Evolutionary conservation across 2,888 invertebrate genomes (phyloP).

Genomic region (Spisula solida): DNA sequence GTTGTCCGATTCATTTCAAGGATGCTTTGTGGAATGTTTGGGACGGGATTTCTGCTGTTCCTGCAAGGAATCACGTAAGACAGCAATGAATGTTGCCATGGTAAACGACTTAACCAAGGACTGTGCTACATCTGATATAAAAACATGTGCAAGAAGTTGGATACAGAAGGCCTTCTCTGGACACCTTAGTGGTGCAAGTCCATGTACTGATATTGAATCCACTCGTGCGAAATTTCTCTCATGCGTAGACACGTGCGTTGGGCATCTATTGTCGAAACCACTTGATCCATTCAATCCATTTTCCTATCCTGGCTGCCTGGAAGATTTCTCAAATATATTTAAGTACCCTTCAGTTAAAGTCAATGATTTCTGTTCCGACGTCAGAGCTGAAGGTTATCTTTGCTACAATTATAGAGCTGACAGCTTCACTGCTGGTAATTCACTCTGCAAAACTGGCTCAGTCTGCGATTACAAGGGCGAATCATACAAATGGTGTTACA

Average conservation of each 20-base stretch:
- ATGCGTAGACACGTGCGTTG: background rate
- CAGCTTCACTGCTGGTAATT: slow-evolving; percentile 25
- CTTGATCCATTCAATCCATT: background rate
- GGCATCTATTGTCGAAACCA: slow-evolving; percentile 12
- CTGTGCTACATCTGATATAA: background rate
- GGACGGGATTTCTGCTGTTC: slow-evolving; percentile 25
- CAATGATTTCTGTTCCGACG: background rate
- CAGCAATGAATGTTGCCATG: background rate
- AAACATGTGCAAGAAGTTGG: background rate
- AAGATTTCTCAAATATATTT: background rate
- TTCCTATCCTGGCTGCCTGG: background rate
- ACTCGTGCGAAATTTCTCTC: background rate
- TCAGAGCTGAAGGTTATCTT: background rate
- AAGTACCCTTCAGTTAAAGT: background rate
- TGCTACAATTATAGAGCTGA: background rate
- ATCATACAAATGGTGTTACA: slow-evolving; percentile 23
- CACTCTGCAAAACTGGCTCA: background rate
- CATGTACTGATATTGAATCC: background rate
- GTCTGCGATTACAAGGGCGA: background rate
- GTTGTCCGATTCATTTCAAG: slow-evolving; percentile 8
- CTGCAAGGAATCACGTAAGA: slow-evolving; percentile 19
- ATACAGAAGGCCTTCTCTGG: background rate
- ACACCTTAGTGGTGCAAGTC: background rate
- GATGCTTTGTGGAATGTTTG: background rate
- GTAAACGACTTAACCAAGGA: slow-evolving; percentile 9